Base-by-base conservation (phyloP, 2,797 vertebrate genomes). In the Chelonia mydas region DNA sequence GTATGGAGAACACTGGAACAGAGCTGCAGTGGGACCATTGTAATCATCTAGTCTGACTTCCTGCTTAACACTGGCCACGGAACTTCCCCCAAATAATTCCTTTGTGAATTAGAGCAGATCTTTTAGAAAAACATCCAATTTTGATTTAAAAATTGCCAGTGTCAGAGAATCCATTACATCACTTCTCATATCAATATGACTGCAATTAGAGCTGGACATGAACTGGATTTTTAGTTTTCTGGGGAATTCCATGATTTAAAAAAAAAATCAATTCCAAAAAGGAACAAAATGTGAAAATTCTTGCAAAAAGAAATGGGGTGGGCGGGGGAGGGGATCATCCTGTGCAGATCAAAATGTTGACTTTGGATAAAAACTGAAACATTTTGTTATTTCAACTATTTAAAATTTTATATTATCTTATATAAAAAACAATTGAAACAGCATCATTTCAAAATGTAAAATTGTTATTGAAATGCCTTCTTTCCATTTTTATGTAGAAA, bases 251-350 rank as follows among this genome's bases (percentile, higher is more conserved):
- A 54, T 86, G 78, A 59, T 81, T 41, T 5, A 41, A 88, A 2
- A 41, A 88, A 2, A 87, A 19, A 87, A 88, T 76, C 4, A 10
- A 91, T 85, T 85, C 50, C 0, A 94, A 95, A 90, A 57, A 41
- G 88, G 72, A 91, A 76, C n/a, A 90, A 25, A 65, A 4, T 28
- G 53, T 89, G 65, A 87, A 90, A 87, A 87, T 90, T 74, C 88
- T 17, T 68, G 31, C n/a, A 37, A 68, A 68, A 68, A n/a, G n/a
- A 68, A 68, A 37, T 37, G 49, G 11, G 49, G 49, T 37, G 3
- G 49, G 3, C 61, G 6, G 57, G 57, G 11, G 10, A 59, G 11
- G 5, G 5, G 17, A 68, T n/a, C 2, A 2, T 12, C 55, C 27
- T 57, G 55, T 57, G 10, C 25, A 50, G 2, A 77, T 72, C 1